Base-by-base conservation (phyloP, 2,797 vertebrate species). In the Gymnodraco acuticeps region DNA sequence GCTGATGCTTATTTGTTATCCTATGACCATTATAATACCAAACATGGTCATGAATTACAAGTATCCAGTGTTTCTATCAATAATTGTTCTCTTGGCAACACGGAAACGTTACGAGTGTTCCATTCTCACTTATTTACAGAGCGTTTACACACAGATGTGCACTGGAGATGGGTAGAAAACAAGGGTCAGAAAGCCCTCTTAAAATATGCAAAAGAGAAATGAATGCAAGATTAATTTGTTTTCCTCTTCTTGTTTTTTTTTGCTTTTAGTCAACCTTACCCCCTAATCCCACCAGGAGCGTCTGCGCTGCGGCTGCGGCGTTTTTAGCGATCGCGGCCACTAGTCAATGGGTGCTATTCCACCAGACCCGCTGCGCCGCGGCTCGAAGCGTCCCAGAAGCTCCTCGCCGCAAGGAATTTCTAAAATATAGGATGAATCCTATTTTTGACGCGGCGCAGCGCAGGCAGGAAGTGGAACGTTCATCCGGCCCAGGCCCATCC, bases 91-190 rank as follows among this genome's bases (percentile, higher is more conserved):
- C 45, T 69, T 59, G 47, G 45, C 15, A 33, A 27, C 14, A 52
- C 52, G 50, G 11, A 56, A 70, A 79, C 13, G 16, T 17, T 20
- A 10, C n/a, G 4, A 23, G 64, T 6, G 43, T 67, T 20, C 58
- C 31, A 53, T 82, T 67, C 50, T 71, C 60, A 13, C 67, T 58
- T 75, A 50, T 70, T 47, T 43, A 20, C n/a, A 12, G 38, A 6
- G 7, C 23, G 3, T 31, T 48, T 60, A 76, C 43, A 68, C 53
- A 50, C 33, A 65, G 74, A 41, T 62, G 65, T 65, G 52, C 15
- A 10, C 54, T 1, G 0, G 53, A n/a, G 14, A 68, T 5, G 38
- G 33, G 50, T 52, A 76, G 48, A 72, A 60, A 61, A 56, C 38
- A 53, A 15, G 45, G 64, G 16, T 47, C 42, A 53, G 17, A 55